phyloP scores from a whole-genome alignment of 2,888 invertebrate genomes.

The Dyspetes luteomarginatus region DNA sequence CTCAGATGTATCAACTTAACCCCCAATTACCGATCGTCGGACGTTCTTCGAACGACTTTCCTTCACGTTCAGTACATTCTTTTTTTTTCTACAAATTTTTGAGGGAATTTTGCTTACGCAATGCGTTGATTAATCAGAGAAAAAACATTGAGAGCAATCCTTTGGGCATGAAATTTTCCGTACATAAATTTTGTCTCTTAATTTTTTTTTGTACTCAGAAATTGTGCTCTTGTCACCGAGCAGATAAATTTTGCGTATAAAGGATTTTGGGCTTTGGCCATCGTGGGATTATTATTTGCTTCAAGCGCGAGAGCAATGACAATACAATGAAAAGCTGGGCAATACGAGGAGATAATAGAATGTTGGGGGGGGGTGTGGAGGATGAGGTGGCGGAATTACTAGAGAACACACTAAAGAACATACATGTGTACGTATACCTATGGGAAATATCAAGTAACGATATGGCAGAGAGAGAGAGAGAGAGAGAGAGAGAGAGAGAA shows the following conservation, averaged over 20 bases:
- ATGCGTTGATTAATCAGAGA: too few relatives aligned
- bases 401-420: conserved; percentile 3
- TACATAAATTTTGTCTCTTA: background rate
- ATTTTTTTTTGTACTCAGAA: too few relatives aligned
- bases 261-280: background rate
- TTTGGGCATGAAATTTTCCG: too few relatives aligned
- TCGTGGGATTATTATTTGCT: conserved; percentile 2
- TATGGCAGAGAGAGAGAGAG: conserved; percentile 36
- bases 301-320: background rate
- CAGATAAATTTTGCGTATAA: background rate
- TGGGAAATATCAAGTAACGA: conserved; percentile 17
- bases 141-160: too few relatives aligned
- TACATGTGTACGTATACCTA: background rate
- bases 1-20: too few relatives aligned
- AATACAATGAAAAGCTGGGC: conserved; percentile 30
- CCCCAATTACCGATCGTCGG: too few relatives aligned
- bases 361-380: background rate
- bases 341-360: conserved; percentile 53
- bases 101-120: too few relatives aligned
- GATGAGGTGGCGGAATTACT: conserved; percentile 27
- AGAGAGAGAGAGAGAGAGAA: background rate
- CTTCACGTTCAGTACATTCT: too few relatives aligned
- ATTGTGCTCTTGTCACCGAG: background rate
- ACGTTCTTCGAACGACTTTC: too few relatives aligned
- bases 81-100: too few relatives aligned